These are phyloP conservation scores for Alligator sinensis DNA, from an alignment of 2,113 vertebrate species.

Conservation along the genomic window DNA sequence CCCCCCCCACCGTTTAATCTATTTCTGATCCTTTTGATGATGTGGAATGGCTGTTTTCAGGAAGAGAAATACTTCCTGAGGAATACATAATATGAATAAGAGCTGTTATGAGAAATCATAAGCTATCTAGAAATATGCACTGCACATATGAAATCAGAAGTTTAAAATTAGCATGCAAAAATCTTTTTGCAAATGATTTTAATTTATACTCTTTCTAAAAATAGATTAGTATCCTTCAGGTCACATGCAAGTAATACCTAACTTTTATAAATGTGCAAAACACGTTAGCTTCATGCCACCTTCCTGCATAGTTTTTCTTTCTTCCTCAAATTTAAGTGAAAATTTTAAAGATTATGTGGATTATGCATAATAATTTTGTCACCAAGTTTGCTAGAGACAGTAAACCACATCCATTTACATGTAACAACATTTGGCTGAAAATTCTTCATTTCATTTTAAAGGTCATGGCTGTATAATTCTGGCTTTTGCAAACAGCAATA, in stretches of 20 bases:
- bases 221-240: rapidly evolving
- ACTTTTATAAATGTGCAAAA: background rate
- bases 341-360: background rate
- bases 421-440: conserved; percentile 38
- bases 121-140: background rate
- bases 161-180: background rate
- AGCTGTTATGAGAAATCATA: background rate
- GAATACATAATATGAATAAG: background rate
- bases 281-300: background rate
- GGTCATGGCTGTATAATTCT: conserved; percentile 50
- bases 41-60: background rate
- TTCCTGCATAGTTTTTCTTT: background rate
- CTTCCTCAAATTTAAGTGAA: background rate
- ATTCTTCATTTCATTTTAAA: conserved; percentile 56
- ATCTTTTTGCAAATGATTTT: background rate
- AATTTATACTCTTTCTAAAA: background rate
- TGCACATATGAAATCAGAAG: background rate
- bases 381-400: background rate
- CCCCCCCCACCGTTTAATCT: background rate
- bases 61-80: background rate
- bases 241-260: background rate
- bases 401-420: conserved; percentile 12
- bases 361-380: background rate
- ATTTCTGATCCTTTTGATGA: background rate
- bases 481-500: conserved; percentile 59